Percentiles rank a stretch among this genome's conserved stretches.
phyloP scores from a whole-genome alignment of 1,140 invertebrate species.

The Drosophila bocqueti region DNA sequence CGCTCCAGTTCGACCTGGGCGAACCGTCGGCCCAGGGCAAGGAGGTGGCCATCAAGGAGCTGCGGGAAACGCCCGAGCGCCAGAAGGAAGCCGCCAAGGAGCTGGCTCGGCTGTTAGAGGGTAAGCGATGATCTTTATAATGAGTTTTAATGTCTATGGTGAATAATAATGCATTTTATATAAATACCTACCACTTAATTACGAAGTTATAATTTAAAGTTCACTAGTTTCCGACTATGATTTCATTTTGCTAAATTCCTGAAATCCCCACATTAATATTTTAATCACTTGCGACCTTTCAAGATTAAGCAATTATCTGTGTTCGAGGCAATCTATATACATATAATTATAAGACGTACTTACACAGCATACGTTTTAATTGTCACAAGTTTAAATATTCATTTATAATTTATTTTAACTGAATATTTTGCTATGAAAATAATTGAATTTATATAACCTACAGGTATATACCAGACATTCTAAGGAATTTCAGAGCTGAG shows the following conservation, averaged over 20 bases:
- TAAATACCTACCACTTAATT: not conserved
- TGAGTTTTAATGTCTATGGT: no score
- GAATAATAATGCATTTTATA: not conserved
- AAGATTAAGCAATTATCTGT: constrained; percentile 9
- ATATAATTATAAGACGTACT: not conserved
- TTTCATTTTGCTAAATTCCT: not conserved
- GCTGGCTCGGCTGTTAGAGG: constrained; percentile 88
- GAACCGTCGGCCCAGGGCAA: constrained; percentile 87
- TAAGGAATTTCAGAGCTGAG: not conserved
- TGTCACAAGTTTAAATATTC: not conserved
- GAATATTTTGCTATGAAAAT: not conserved
- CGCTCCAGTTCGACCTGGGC: constrained; percentile 89
- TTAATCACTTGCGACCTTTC: constrained; percentile 1
- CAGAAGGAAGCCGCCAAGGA: constrained; percentile 87
- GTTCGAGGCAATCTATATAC: not conserved
- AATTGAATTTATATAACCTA: no score
- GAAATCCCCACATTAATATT: not conserved
- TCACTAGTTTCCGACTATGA: not conserved
- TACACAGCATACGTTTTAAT: not conserved
- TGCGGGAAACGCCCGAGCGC: constrained; percentile 90
- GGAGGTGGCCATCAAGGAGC: constrained; percentile 90
- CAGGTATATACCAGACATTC: not conserved
- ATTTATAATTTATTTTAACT: not conserved
- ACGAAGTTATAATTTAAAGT: not conserved
- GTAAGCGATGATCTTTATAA: constrained; percentile 85